Evolutionary conservation across 2,888 invertebrate genomes (phyloP).

Genomic region (Agrochola circellaris): DNA sequence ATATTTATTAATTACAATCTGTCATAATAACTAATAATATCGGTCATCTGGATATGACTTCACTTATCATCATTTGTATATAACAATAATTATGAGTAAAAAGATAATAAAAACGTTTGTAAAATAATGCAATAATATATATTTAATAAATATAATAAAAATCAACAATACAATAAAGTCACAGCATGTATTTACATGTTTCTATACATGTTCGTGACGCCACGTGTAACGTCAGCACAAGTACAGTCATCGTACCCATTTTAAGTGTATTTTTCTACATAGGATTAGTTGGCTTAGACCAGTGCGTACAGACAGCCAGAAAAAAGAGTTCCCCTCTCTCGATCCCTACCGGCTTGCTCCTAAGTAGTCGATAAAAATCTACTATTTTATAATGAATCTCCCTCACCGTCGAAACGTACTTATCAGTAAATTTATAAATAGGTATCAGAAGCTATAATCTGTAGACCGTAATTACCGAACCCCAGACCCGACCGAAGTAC

Average conservation of each 20-base stretch:
- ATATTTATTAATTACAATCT: conserved; percentile 66
- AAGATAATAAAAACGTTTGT: conserved; percentile 75
- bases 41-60: conserved; percentile 85
- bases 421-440: conserved; percentile 74
- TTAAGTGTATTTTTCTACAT: conserved; percentile 78
- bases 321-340: conserved; percentile 35
- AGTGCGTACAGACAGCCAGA: conserved; percentile 68
- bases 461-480: conserved; percentile 68
- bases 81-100: conserved; percentile 79
- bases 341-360: conserved; percentile 64
- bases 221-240: conserved; percentile 73
- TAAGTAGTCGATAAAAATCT: conserved; percentile 77
- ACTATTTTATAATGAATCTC: conserved; percentile 74
- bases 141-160: conserved; percentile 73
- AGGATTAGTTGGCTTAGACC: conserved; percentile 79
- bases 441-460: conserved; percentile 80
- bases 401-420: conserved; percentile 70
- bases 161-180: conserved; percentile 85
- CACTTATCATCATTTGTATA: conserved; percentile 77
- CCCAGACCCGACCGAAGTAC: conserved; percentile 58
- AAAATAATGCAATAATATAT: conserved; percentile 72
- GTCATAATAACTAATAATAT: conserved; percentile 77
- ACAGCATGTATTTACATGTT: conserved; percentile 82
- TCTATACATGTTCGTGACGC: conserved; percentile 74
- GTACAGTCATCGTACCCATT: conserved; percentile 83